Evolutionary conservation across 2,113 vertebrate species (phyloP), one percentile per base, ranked within the genome.

Genomic region (Xiphias gladius): DNA sequence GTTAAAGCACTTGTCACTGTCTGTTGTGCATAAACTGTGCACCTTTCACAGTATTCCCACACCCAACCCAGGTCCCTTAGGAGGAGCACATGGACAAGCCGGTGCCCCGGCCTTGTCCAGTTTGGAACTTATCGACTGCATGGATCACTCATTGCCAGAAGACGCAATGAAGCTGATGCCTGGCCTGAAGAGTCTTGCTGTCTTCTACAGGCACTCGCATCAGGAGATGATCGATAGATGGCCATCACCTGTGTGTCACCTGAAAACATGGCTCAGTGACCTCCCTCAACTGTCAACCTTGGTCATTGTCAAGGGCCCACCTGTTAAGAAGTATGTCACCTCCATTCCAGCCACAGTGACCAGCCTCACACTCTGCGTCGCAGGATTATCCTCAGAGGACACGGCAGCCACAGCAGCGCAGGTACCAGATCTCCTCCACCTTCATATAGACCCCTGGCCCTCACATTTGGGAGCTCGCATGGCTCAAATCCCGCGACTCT

Each of bases 371-470:
- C 73, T 93, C 46, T 30, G 87, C 17, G 70, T 76, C 1, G 5
- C 74, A 17, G 65, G 59, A 1, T 26, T 91, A 6, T 73, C 73
- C 0, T 41, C 46, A 0, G 22, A 37, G 26, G 90, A 93, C 43
- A 67, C 93, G 80, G 24, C 12, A 1, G 67, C 70, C 1, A 1
- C 90, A 3, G 75, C 88, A 3, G 32, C 2, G 4, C 85, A 39
- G 58, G 24, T 90, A 7, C 91, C 92, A 9, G 17, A 88, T 62
- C 89, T 94, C 37, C 77, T 79, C n/a, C 92, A 88, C 54, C 88
- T 94, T 5, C 88, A 90, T 52, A 7, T 94, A 3, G 90, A 93
- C 64, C 16, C 78, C 7, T 88, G 88, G 89, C 88, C 89, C 5
- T 88, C 79, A 26, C 55, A 63, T 58, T n/a, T 90, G 75, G 80